phyloP scores from a whole-genome alignment of 1,140 invertebrate species.

The Homarus americanus region DNA sequence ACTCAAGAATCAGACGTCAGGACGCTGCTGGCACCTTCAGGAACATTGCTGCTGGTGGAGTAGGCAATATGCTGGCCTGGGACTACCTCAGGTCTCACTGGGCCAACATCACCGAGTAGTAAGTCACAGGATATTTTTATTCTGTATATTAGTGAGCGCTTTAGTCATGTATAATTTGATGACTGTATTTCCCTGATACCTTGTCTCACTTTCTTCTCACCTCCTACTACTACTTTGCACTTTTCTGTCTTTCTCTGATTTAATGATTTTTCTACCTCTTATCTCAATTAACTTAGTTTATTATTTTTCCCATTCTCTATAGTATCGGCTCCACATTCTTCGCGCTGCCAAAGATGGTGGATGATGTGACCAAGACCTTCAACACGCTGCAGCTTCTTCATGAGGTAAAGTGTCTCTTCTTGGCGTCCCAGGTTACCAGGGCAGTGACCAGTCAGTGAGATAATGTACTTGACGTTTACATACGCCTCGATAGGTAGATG shows the following conservation, averaged over 20 bases:
- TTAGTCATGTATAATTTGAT: no score
- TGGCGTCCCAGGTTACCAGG: no score
- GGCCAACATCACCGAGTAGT: constrained; percentile 18
- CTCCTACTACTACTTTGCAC: no score
- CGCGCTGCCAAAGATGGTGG: constrained; percentile 35
- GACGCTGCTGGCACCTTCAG: constrained; percentile 32
- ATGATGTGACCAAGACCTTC: constrained; percentile 35
- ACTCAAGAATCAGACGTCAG: constrained; percentile 21
- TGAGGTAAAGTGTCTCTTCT: neutral
- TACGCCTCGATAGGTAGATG: no score
- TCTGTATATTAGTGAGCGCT: no score
- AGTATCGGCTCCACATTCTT: constrained; percentile 47
- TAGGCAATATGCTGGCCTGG: constrained; percentile 30
- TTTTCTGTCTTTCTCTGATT: no score
- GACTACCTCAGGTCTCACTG: constrained; percentile 37
- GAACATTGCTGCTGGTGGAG: neutral
- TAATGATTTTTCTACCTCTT: neutral
- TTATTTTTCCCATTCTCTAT: neutral
- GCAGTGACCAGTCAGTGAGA: no score
- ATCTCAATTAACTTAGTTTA: neutral
- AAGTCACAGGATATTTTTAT: no score
- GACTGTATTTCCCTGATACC: no score
- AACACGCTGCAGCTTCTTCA: constrained; percentile 20
- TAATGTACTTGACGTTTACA: no score
- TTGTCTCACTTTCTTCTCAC: no score